A percentile compares a stretch with the other conserved stretches of the same genome.
Evolutionary conservation across 2,888 invertebrate genomes (phyloP).

Genomic region (Pardosa pseudoannulata): DNA sequence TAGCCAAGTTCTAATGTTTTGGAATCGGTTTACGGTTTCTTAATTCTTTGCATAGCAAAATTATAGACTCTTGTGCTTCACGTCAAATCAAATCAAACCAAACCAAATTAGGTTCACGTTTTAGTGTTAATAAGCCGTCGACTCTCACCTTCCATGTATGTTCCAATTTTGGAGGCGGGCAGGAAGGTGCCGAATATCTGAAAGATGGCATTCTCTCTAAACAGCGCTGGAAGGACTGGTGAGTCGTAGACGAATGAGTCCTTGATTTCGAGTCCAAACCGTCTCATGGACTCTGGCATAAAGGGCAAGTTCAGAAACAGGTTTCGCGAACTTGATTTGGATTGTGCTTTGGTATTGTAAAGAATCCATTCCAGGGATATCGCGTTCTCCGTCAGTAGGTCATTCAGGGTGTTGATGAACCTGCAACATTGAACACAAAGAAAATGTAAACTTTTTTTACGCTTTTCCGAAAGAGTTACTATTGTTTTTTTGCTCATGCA

Average conservation of each 20-base stretch:
- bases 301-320: constrained; percentile 21
- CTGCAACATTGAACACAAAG: too few species aligned
- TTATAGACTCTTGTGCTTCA: too few species aligned
- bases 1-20: too few species aligned
- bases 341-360: constrained; percentile 13
- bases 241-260: constrained; percentile 18
- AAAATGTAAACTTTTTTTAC: too few species aligned
- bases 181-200: constrained; percentile 29
- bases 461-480: too few species aligned
- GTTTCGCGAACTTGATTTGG: not conserved
- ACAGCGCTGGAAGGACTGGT: constrained; percentile 21
- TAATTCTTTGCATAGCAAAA: too few species aligned
- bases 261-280: constrained; percentile 6
- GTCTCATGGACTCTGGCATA: constrained; percentile 19
- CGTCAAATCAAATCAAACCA: too few species aligned
- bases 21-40: too few species aligned
- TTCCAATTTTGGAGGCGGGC: not conserved
- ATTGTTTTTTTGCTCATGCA: too few species aligned
- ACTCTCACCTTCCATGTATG: constrained; percentile 48
- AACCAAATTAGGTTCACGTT: too few species aligned
- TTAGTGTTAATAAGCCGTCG: too few species aligned
- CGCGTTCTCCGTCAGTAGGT: not conserved
- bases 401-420: constrained; percentile 16
- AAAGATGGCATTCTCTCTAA: not conserved
- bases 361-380: constrained; percentile 29